Base-by-base conservation (phyloP, 1,140 invertebrate genomes). In the Propsilocerus akamusi region DNA sequence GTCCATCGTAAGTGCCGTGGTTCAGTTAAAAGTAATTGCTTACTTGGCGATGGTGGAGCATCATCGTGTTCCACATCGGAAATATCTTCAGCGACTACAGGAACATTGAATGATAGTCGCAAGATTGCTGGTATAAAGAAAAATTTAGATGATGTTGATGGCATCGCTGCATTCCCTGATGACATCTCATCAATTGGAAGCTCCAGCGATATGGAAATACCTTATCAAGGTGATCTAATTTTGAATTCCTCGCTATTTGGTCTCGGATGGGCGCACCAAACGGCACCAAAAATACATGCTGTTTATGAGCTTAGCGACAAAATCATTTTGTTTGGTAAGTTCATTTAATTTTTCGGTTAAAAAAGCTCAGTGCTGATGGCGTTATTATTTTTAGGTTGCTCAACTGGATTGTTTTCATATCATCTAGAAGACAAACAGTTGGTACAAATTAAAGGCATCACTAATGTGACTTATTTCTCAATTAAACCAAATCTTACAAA, bases 391-490 rank as follows among this genome's bases (percentile, higher is more conserved):
- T 30, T 61, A 47, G 63, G 63, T 47, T 63, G 63, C 51, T 61
- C 57, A 41, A 58, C 30, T n/a, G 63, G 63, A 4, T 26, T 65
- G 6, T 65, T 58, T 54, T 58, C 63, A 1, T 63, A 59, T 34
- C 59, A 65, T 41, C 51, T 54, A 7, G 28, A 52, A 3, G 56
- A 63, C 0, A 55, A 64, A 53, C 61, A 55, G 14, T 55, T 73
- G 32, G 59, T 73, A 4, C 67, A 72, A 48, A 78, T 86, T 50
- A 67, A 72, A 2, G 81, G 81, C 2, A 70, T 81, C 17, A 71
- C 70, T 47, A 68, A 69, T 37, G 73, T 86, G 3, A 75, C 79
- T 51, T 76, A 79, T 53, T 71, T 86, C 26, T 67, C 72, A 2
- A 58, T 77, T 11, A 68, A 80, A 30, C 57, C 67, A 10, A 65